These are phyloP conservation scores for Helicoverpa assulta DNA, from an alignment of 2,888 invertebrate genomes.

Conservation along the genomic window DNA sequence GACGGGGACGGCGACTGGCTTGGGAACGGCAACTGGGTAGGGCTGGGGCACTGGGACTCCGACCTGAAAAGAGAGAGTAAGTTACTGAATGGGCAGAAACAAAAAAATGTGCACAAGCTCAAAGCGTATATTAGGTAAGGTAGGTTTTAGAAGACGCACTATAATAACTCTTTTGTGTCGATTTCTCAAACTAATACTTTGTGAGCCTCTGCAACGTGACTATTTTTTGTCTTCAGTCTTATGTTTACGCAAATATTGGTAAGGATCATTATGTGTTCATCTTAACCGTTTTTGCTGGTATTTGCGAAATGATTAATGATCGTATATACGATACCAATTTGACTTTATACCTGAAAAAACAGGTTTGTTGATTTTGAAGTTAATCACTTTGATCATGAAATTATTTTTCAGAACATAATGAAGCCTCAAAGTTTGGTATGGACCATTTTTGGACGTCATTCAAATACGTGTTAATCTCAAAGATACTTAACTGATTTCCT, in stretches of 20 bases:
- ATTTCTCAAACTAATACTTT: not conserved
- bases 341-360: too few species aligned
- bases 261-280: not conserved
- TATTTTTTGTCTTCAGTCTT: not conserved
- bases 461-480: too few species aligned
- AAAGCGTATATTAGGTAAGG: not conserved
- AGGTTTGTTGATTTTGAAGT: too few species aligned
- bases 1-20: conserved; percentile 83
- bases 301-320: not conserved
- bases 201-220: not conserved
- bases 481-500: too few species aligned
- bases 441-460: too few species aligned
- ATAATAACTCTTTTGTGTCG: not conserved
- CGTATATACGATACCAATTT: too few species aligned
- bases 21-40: conserved; percentile 85
- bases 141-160: not conserved
- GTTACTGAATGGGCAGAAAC: not conserved
- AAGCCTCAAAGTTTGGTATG: too few species aligned
- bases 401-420: too few species aligned
- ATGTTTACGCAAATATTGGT: not conserved
- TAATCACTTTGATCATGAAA: too few species aligned
- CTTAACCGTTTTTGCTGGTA: not conserved
- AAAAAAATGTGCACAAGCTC: not conserved
- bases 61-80: conserved; percentile 70
- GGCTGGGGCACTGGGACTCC: conserved; percentile 86